Base-by-base conservation (phyloP, 2,113 vertebrate genomes). In the Alethe diademata region DNA sequence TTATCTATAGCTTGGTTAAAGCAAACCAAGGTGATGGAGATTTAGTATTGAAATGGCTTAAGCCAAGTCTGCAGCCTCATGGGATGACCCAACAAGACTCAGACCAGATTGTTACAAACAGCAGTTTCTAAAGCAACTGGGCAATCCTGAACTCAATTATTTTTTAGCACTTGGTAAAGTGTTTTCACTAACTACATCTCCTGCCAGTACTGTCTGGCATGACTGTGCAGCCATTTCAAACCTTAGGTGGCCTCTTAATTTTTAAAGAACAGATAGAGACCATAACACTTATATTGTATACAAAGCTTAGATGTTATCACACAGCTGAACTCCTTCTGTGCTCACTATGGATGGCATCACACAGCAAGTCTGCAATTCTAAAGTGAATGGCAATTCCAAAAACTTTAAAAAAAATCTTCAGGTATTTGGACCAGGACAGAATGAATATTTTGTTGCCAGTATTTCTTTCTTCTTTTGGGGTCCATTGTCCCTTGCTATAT, bases 251-350 rank as follows among this genome's bases (percentile, higher is more conserved):
- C 53, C 65, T 16, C 70, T 87, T 67, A 70, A 40, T 75, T 94
- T 95, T 90, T 66, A 85, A 89, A 90, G 85, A 87, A 43, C 48
- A 81, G 57, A 87, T 48, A 85, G 81, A 95, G 81, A 78, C 36
- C 53, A 91, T 61, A 85, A 75, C 85, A 81, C 70, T 75, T 65
- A 25, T 1, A 45, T 7, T 90, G 81, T 85, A 72, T 65, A 87
- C 70, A 90, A 90, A 90, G 81, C 66, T 93, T 75, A 93, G 88
- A 95, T 92, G 53, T 64, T 74, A 88, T 65, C 58, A 65, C 53
- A 57, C 43, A 48, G 48, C 74, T 91, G 66, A 90, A 76, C 50
- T 89, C 64, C 70, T 91, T 33, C 64, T 82, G 78, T 81, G 70
- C 70, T 85, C 78, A 69, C 80, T 48, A 65, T 28, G n/a, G 43